phyloP scores from a whole-genome alignment of 2,888 invertebrate species.

The Adineta ricciae region DNA sequence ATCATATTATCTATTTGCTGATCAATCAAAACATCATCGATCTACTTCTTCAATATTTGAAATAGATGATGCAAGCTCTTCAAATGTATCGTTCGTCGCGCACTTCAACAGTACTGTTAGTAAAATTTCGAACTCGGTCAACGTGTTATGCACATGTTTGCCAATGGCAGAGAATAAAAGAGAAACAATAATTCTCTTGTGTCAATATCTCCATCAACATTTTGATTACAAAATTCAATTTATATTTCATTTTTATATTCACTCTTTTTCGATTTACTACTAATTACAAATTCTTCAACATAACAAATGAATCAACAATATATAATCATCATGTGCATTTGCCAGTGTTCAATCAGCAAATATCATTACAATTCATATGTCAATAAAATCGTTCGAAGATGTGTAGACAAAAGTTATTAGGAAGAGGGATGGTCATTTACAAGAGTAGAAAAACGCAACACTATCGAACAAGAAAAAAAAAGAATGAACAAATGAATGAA shows the following conservation, averaged over 20 bases:
- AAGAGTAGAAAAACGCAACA: not conserved
- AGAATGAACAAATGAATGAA: not conserved
- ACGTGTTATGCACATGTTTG: no score
- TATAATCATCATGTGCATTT: not conserved
- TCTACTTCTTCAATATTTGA: not conserved
- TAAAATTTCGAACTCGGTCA: not conserved
- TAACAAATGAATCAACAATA: not conserved
- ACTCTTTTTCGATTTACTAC: not conserved
- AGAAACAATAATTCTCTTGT: not conserved
- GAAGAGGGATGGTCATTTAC: not conserved
- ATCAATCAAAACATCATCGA: not conserved
- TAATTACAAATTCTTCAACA: not conserved
- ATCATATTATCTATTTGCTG: not conserved
- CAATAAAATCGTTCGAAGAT: not conserved
- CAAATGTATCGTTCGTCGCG: not conserved
- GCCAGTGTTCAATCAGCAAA: not conserved
- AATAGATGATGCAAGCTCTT: not conserved
- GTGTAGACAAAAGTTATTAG: not conserved
- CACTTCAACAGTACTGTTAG: not conserved
- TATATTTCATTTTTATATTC: not conserved
- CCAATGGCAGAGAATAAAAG: no score
- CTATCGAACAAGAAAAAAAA: not conserved
- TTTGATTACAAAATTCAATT: not conserved
- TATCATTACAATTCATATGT: constrained; percentile 3
- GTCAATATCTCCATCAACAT: not conserved